Percentiles rank a stretch among this genome's conserved stretches.
These are phyloP conservation scores for Grammomys surdaster DNA, from an alignment of 2,113 vertebrate species.

Conservation along the genomic window DNA sequence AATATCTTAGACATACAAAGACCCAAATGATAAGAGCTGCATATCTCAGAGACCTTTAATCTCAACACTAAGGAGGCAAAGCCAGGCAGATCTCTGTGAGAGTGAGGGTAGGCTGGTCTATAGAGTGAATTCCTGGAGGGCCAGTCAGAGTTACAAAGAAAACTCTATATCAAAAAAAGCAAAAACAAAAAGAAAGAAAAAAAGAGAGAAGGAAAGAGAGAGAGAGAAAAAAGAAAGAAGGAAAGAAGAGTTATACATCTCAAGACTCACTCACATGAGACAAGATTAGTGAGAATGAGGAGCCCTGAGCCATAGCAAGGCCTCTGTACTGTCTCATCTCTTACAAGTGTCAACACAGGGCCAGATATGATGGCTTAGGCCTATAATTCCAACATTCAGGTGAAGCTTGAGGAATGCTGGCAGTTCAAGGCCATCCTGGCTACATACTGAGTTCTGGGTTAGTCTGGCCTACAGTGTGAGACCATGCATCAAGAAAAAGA, in stretches of 20 bases:
- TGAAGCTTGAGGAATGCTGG: too few species aligned
- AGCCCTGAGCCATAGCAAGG: background rate
- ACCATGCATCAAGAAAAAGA: background rate
- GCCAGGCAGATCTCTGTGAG: background rate
- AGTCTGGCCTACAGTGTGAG: background rate
- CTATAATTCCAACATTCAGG: background rate
- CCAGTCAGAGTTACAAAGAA: background rate
- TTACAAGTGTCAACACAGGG: background rate
- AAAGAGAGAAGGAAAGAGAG: too few species aligned
- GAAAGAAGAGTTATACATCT: background rate
- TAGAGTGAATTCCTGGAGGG: background rate
- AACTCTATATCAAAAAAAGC: background rate
- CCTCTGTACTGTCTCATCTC: background rate
- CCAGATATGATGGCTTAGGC: background rate
- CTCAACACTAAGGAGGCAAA: background rate
- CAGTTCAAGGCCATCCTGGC: background rate
- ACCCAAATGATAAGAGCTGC: background rate
- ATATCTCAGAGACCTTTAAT: background rate
- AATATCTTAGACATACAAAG: background rate
- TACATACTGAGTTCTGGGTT: background rate
- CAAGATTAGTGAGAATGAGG: background rate
- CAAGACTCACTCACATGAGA: constrained; percentile 22
- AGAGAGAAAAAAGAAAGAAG: background rate
- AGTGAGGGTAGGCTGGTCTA: background rate
- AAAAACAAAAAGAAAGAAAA: background rate